Conservation (phyloP, 2,888 invertebrate species). For the Ditylenchus weischeri region DNA sequence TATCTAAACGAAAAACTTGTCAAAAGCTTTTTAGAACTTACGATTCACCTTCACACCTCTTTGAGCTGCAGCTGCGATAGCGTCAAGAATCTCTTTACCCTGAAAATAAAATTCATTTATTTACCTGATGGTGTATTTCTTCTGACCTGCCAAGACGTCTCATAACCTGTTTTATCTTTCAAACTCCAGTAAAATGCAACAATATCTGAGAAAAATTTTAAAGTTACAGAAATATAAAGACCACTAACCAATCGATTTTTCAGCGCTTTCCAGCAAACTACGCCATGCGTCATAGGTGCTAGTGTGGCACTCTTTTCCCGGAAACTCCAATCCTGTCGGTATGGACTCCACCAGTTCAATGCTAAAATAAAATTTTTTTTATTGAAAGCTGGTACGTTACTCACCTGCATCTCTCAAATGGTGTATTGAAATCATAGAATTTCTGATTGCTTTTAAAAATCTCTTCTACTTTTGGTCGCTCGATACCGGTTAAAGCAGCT, state of each 20-base stretch:
- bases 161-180: constrained; percentile 30
- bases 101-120: constrained; percentile 15
- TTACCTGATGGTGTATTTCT: background rate
- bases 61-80: constrained; percentile 39
- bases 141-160: constrained; percentile 32
- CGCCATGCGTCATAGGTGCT: constrained; percentile 72
- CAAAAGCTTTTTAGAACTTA: background rate
- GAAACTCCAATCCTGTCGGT: constrained; percentile 76
- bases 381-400: no score
- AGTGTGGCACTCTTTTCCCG: constrained; percentile 65
- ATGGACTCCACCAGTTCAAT: constrained; percentile 84
- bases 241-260: constrained; percentile 75
- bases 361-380: constrained; percentile 64
- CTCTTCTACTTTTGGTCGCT: no score
- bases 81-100: constrained; percentile 46
- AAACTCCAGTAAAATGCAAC: constrained; percentile 90
- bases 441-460: no score
- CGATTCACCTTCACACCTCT: constrained; percentile 35
- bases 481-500: no score
- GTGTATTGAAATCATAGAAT: no score
- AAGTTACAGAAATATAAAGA: background rate
- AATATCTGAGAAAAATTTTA: background rate
- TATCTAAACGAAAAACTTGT: constrained; percentile 27
- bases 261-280: constrained; percentile 74
- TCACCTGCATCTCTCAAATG: no score